These are phyloP conservation scores for Notechis scutatus DNA, from an alignment of 2,113 vertebrate genomes.

Conservation along the genomic window DNA sequence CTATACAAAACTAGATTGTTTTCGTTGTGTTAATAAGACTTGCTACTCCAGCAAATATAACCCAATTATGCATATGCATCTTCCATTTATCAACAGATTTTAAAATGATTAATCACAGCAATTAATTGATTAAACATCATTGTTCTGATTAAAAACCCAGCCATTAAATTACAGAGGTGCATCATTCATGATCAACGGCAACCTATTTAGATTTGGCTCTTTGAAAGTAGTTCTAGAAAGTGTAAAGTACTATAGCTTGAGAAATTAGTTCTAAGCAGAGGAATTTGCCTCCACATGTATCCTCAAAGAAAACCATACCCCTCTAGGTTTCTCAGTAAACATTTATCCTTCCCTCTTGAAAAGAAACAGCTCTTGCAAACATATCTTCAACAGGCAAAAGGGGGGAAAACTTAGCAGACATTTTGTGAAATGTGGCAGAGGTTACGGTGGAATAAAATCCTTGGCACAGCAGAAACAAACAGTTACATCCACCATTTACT, in stretches of 20 bases:
- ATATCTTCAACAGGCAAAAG: neutral
- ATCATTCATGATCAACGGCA: neutral
- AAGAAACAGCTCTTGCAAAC: constrained; percentile 1
- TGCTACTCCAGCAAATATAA: neutral
- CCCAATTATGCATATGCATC: neutral
- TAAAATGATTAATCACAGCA: neutral
- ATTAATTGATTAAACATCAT: neutral
- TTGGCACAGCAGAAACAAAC: neutral
- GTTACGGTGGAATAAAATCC: neutral
- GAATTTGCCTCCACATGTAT: neutral
- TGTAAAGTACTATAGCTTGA: neutral
- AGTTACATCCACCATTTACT: constrained; percentile 24
- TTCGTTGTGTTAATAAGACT: neutral
- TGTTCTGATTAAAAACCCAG: neutral
- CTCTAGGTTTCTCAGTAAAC: neutral
- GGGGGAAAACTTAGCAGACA: neutral
- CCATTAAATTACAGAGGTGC: neutral
- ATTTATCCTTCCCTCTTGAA: constrained; percentile 3
- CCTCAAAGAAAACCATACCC: neutral
- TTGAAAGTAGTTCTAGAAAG: neutral
- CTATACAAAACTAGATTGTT: neutral
- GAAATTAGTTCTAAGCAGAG: neutral
- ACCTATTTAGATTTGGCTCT: neutral
- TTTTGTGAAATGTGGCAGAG: neutral
- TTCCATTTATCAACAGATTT: neutral